phyloP scores from a whole-genome alignment of 2,113 vertebrate genomes.

The Cyprinodon brontotheroides region DNA sequence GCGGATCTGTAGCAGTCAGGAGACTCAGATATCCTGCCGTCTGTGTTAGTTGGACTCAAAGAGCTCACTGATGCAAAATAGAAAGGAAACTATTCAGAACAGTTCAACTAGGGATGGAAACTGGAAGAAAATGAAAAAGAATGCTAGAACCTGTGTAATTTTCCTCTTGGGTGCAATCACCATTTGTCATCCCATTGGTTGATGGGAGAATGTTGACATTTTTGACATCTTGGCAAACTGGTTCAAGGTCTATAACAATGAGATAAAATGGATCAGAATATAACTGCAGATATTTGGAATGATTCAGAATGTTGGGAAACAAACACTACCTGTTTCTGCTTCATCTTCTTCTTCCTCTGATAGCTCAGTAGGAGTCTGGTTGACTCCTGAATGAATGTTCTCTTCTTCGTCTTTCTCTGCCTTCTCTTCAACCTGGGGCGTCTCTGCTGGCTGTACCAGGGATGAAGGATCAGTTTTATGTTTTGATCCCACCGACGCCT shows the following conservation, averaged over 20 bases:
- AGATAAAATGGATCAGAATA: not conserved
- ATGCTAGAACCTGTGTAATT: constrained; percentile 65
- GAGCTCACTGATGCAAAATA: constrained; percentile 53
- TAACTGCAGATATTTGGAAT: not conserved
- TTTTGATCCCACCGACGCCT: constrained; percentile 21
- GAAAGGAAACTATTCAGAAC: not conserved
- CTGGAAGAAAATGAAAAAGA: not conserved
- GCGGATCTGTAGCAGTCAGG: constrained; percentile 38
- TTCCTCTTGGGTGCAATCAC: constrained; percentile 41
- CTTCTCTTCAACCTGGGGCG: constrained; percentile 36
- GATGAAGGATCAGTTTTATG: constrained; percentile 23
- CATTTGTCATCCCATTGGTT: constrained; percentile 63
- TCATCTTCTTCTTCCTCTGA: constrained; percentile 57
- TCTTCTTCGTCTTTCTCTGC: constrained; percentile 33
- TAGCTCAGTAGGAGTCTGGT: constrained; percentile 27
- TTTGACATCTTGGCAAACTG: constrained; percentile 47
- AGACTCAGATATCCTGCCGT: constrained; percentile 66
- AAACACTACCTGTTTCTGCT: constrained; percentile 40
- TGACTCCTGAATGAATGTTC: constrained; percentile 44
- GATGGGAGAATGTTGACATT: constrained; percentile 37
- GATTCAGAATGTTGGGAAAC: not conserved
- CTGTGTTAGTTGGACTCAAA: constrained; percentile 65
- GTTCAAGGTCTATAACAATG: constrained; percentile 38
- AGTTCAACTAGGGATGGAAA: not conserved
- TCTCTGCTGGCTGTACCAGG: constrained; percentile 30